Evolutionary conservation across 1,140 invertebrate species (phyloP), one percentile per base, ranked within the genome.

Genomic region (Bombus pyrosoma): DNA sequence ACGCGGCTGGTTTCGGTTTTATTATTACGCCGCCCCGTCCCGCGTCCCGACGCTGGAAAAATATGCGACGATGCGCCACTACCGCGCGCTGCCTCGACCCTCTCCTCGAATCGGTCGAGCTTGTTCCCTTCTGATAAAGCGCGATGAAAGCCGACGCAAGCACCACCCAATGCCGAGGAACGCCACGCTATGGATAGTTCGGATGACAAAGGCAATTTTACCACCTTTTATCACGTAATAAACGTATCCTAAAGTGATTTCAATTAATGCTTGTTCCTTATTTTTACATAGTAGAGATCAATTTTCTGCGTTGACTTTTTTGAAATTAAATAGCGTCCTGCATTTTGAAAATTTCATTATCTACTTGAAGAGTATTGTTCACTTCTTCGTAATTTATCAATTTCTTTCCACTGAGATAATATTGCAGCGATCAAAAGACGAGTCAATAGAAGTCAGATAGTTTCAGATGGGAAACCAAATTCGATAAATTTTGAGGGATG

Each of bases 1-100:
- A 89, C 83, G 87, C 74, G 83, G 83, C 84, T 88, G 84, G 87
- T 89, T 90, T 85, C 88, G 89, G 88, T 90, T 90, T 90, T 90
- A 90, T 90, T 89, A 90, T 90, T 90, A 89, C 85, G 78, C 81
- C 88, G 28, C 2, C n/a, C 62, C 59, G 62, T 59, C 41, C 39
- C 25, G 59, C 73, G 32, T n/a, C 18, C 72, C 47, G 5, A 15
- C 39, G n/a, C 28, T 34, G 68, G 72, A 41, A 85, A 89, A 90
- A 90, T 87, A 90, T 87, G 82, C 88, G 87, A 86, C 78, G 83
- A 86, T 80, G 80, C 87, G 66, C 82, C 77, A 71, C 79, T 75
- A 73, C 43, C 13, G n/a, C 41, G 43, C 13, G 41, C 41, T 76
- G 66, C 47, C 76, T 76, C 77, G 32, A 57, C 66, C 81, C 57